These are phyloP conservation scores for Lasioglossum albipes DNA, from an alignment of 1,140 invertebrate species.

Conservation along the genomic window DNA sequence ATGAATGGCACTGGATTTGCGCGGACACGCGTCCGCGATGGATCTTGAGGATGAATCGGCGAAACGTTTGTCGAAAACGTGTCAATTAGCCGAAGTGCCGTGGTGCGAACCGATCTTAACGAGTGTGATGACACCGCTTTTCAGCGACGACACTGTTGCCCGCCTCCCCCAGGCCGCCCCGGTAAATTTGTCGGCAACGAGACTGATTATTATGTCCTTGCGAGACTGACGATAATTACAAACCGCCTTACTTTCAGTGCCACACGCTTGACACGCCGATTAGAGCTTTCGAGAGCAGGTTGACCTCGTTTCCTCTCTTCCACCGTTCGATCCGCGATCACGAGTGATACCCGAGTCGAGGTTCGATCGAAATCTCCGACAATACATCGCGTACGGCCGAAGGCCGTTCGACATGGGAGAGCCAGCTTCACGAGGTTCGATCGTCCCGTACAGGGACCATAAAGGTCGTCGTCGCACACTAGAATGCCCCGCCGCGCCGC, in stretches of 20 bases:
- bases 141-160: conserved; percentile 19
- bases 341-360: neutral
- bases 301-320: conserved; percentile 50
- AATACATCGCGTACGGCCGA: neutral
- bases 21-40: neutral
- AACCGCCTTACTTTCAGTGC: conserved; percentile 48
- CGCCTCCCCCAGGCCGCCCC: neutral
- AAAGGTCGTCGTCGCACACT: no score
- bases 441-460: no score
- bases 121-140: conserved; percentile 37
- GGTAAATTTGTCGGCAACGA: conserved; percentile 45
- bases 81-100: conserved; percentile 2
- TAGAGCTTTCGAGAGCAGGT: conserved; percentile 41
- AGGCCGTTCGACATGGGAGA: neutral
- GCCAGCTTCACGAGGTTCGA: neutral
- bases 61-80: conserved; percentile 28
- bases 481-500: no score
- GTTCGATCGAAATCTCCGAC: neutral
- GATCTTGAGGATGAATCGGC: neutral
- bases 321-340: conserved; percentile 40
- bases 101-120: conserved; percentile 33
- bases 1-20: no score
- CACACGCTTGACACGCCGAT: conserved; percentile 44
- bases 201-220: conserved; percentile 54
- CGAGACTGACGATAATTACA: conserved; percentile 58